A percentile compares a stretch with the other conserved stretches of the same genome.
Evolutionary conservation across 2,113 vertebrate genomes (phyloP).

Genomic region (Zosterops lateralis): DNA sequence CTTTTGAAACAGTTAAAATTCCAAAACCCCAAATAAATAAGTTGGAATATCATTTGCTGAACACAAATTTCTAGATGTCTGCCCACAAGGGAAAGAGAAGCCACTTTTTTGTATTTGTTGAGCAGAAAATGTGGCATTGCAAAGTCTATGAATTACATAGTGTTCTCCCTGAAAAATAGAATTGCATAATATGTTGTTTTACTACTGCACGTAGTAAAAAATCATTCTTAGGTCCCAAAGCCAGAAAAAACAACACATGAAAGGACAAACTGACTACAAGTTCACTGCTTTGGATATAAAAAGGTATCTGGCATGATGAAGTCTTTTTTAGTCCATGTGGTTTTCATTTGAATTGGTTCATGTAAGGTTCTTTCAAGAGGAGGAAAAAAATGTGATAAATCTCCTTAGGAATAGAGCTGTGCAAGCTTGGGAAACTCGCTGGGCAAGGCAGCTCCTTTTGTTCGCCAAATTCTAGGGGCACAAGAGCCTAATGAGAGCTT

Average conservation of each 20-base stretch:
- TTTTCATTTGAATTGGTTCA: slow-evolving; percentile 77
- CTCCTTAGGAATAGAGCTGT: slow-evolving; percentile 56
- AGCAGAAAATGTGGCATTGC: slow-evolving; percentile 53
- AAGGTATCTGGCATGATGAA: slow-evolving; percentile 69
- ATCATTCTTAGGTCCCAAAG: slow-evolving; percentile 66
- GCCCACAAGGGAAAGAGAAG: slow-evolving; percentile 29
- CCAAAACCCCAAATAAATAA: not conserved
- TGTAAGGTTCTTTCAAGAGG: slow-evolving; percentile 72
- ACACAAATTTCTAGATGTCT: slow-evolving; percentile 47
- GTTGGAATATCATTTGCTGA: slow-evolving; percentile 5
- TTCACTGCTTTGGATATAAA: slow-evolving; percentile 71
- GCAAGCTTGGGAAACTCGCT: slow-evolving; percentile 54
- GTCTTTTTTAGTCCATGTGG: slow-evolving; percentile 67
- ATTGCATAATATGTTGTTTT: slow-evolving; percentile 78
- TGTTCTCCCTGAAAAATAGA: slow-evolving; percentile 72
- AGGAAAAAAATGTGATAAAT: slow-evolving; percentile 66
- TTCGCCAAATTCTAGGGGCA: slow-evolving; percentile 55
- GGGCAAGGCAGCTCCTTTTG: slow-evolving; percentile 53
- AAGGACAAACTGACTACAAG: slow-evolving; percentile 73
- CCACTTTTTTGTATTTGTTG: slow-evolving; percentile 46
- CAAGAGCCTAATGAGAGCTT: slow-evolving; percentile 65
- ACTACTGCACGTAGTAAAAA: slow-evolving; percentile 76
- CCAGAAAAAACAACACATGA: slow-evolving; percentile 74
- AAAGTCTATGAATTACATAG: slow-evolving; percentile 71
- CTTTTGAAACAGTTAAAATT: slow-evolving; percentile 4